These are phyloP conservation scores for Parazoanthus atlanticus DNA, from an alignment of 92 coral and sea anemone species.

Conservation along the genomic window DNA sequence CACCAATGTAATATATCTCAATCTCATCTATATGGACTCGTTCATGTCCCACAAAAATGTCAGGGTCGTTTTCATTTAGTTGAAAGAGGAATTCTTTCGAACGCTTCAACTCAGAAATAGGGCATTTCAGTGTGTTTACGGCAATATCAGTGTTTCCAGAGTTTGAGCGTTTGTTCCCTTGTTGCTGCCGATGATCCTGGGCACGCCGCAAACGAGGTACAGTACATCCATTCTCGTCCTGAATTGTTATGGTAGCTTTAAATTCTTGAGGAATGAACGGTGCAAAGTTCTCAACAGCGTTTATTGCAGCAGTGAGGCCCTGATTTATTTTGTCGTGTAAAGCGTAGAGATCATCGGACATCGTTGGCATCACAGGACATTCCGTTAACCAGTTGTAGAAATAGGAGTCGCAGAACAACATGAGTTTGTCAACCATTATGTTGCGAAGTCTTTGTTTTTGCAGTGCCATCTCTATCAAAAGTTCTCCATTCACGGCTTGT, in stretches of 20 bases:
- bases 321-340: conserved; percentile 61
- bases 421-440: conserved; percentile 59
- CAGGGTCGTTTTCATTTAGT: conserved; percentile 13
- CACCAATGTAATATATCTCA: conserved; percentile 31
- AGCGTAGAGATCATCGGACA: conserved; percentile 56
- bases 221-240: conserved; percentile 26
- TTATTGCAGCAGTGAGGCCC: conserved; percentile 59
- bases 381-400: conserved; percentile 59
- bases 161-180: neutral
- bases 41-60: conserved; percentile 48
- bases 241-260: conserved; percentile 32
- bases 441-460: conserved; percentile 62
- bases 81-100: conserved; percentile 41
- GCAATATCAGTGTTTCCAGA: conserved; percentile 10
- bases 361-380: conserved; percentile 54
- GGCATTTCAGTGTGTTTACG: conserved; percentile 40
- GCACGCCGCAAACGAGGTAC: neutral
- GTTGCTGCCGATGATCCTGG: neutral
- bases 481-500: conserved; percentile 32
- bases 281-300: conserved; percentile 57
- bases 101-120: conserved; percentile 57
- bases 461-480: conserved; percentile 44
- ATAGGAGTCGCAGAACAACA: conserved; percentile 61
- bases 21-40: conserved; percentile 59
- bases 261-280: conserved; percentile 60